A percentile compares a stretch with the other conserved stretches of the same genome.
Evolutionary conservation across 1,140 invertebrate species (phyloP).

Genomic region (Charaxes varanes): DNA sequence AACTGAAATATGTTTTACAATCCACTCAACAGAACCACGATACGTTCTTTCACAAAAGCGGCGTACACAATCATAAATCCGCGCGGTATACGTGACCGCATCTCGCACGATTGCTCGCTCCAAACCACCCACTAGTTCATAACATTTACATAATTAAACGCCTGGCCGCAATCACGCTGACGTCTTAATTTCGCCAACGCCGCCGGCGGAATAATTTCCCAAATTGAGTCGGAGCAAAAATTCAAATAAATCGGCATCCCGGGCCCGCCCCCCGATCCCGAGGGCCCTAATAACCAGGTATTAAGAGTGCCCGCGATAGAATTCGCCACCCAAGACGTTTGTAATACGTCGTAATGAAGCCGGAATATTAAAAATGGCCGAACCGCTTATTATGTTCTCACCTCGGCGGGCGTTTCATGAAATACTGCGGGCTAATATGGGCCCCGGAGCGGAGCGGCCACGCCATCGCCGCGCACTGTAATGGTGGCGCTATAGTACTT

Average conservation of each 20-base stretch:
- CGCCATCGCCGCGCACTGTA: slow-evolving; percentile 37
- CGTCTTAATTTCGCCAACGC: slow-evolving; percentile 71
- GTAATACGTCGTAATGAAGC: slow-evolving; percentile 72
- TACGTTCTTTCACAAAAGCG: slow-evolving; percentile 24
- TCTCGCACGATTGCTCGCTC: slow-evolving; percentile 46
- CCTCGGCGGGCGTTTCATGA: slow-evolving; percentile 60
- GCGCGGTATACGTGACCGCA: slow-evolving; percentile 57
- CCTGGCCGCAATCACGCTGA: slow-evolving; percentile 66
- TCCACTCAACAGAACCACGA: background rate
- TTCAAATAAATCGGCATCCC: slow-evolving; percentile 68
- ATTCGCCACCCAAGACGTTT: slow-evolving; percentile 72
- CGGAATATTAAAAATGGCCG: slow-evolving; percentile 71
- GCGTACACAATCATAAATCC: slow-evolving; percentile 48
- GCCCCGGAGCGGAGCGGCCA: slow-evolving; percentile 31
- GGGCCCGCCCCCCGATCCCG: slow-evolving; percentile 44
- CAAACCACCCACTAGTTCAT: slow-evolving; percentile 63
- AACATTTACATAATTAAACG: slow-evolving; percentile 73
- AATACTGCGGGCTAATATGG: slow-evolving; percentile 66
- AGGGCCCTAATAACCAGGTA: slow-evolving; percentile 59
- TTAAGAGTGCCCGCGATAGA: slow-evolving; percentile 70
- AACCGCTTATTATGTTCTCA: slow-evolving; percentile 73
- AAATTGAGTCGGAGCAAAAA: slow-evolving; percentile 71
- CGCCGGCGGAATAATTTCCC: slow-evolving; percentile 67
- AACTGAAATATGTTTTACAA: too few relatives aligned
- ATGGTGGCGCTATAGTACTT: slow-evolving; percentile 45